Evolutionary conservation across 37 sponge, comb jelly and placozoan species (phyloP).

Genomic region (Hexactinellida sp.): DNA sequence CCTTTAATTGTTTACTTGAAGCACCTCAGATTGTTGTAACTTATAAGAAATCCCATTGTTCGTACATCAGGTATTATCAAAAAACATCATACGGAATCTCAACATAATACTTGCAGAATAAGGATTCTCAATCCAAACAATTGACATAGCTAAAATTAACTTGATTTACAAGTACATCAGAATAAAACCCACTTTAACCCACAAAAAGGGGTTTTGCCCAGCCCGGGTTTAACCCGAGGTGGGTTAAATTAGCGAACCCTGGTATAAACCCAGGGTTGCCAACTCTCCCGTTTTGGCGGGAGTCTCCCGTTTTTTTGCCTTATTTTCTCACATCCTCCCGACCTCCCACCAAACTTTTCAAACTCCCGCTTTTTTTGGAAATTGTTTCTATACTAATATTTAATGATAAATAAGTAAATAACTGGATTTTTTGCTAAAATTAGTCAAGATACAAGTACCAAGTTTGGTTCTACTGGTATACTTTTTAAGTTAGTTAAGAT

Average conservation of each 20-base stretch:
- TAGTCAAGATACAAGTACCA: no score
- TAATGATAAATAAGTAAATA: no score
- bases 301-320: no score
- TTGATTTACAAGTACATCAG: neutral
- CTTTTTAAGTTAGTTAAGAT: no score
- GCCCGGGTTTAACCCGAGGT: neutral
- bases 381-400: no score
- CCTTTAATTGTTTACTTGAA: slow-evolving; percentile 9
- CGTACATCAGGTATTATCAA: slow-evolving; percentile 10
- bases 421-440: no score
- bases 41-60: slow-evolving; percentile 16
- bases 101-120: neutral
- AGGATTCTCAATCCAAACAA: slow-evolving; percentile 13
- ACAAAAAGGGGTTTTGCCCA: neutral
- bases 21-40: slow-evolving; percentile 4
- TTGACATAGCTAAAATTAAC: neutral
- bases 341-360: no score
- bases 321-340: no score
- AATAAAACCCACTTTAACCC: slow-evolving; percentile 9
- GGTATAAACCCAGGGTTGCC: no score
- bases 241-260: neutral
- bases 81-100: neutral
- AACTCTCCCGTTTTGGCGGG: no score
- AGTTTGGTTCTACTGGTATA: no score
- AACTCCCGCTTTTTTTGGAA: no score